Evolutionary conservation across 2,797 vertebrate genomes (phyloP).

Genomic region (Pangasius mekongensis): DNA sequence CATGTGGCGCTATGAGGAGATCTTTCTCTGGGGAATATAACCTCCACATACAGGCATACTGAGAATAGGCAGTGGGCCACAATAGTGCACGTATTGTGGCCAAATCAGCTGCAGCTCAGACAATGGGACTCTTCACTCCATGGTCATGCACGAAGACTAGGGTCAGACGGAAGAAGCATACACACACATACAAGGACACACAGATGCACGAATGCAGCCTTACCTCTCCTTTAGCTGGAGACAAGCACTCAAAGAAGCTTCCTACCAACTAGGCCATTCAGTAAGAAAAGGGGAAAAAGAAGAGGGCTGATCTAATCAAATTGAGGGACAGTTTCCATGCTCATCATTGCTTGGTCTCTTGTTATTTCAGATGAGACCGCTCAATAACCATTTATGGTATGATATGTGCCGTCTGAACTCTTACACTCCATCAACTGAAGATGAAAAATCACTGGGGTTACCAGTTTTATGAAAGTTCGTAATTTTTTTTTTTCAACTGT

Average conservation of each 20-base stretch:
- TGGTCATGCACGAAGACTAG: slow-evolving; percentile 57
- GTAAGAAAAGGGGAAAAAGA: slow-evolving; percentile 60
- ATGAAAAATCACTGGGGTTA: background rate
- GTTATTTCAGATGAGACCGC: slow-evolving; percentile 23
- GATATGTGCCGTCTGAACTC: background rate
- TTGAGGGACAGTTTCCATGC: slow-evolving; percentile 54
- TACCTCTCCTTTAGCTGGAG: slow-evolving; percentile 76
- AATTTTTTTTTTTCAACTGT: background rate
- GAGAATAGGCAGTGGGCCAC: slow-evolving; percentile 41
- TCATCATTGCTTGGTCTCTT: slow-evolving; percentile 47
- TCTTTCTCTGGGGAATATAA: slow-evolving; percentile 44
- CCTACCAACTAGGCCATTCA: slow-evolving; percentile 75
- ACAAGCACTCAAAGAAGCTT: slow-evolving; percentile 76
- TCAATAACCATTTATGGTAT: slow-evolving; percentile 27
- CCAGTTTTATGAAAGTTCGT: background rate
- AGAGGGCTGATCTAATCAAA: slow-evolving; percentile 60
- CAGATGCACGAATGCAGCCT: slow-evolving; percentile 64
- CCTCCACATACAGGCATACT: slow-evolving; percentile 39
- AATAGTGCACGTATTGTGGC: slow-evolving; percentile 47
- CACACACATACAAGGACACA: slow-evolving; percentile 51
- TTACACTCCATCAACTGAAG: slow-evolving; percentile 1
- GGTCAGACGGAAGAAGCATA: slow-evolving; percentile 50
- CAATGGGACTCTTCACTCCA: slow-evolving; percentile 51
- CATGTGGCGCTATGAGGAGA: slow-evolving; percentile 28
- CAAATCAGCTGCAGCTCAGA: slow-evolving; percentile 42